These are phyloP conservation scores for Coboldia fuscipes DNA, from an alignment of 1,140 invertebrate genomes.

Conservation along the genomic window DNA sequence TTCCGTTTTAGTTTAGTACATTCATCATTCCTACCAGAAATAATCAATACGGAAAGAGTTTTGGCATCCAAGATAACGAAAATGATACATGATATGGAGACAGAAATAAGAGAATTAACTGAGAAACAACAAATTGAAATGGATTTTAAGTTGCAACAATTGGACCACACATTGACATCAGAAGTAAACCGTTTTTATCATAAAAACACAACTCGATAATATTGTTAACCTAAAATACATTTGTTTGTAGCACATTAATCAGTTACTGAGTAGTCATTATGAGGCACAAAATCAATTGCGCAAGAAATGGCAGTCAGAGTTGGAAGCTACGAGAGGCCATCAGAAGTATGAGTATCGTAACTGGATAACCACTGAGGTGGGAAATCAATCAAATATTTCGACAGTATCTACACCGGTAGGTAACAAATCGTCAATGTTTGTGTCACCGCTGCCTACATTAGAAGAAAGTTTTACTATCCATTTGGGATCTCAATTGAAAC, in stretches of 20 bases:
- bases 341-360: constrained; percentile 62
- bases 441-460: constrained; percentile 23
- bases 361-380: constrained; percentile 38
- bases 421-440: constrained; percentile 20
- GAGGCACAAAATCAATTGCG: constrained; percentile 44
- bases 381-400: constrained; percentile 15
- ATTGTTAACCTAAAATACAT: constrained; percentile 27
- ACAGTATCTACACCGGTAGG: constrained; percentile 14
- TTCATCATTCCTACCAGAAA: constrained; percentile 48
- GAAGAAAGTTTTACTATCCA: constrained; percentile 97
- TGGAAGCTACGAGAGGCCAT: constrained; percentile 49
- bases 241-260: constrained; percentile 40
- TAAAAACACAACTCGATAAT: constrained; percentile 1
- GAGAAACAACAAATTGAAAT: constrained; percentile 32
- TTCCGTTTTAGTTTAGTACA: constrained; percentile 40
- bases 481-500: constrained; percentile 91
- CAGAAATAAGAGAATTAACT: constrained; percentile 36
- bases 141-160: constrained; percentile 16
- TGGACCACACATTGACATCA: constrained; percentile 18
- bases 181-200: constrained; percentile 9
- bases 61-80: constrained; percentile 49
- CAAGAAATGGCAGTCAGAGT: constrained; percentile 55
- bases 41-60: constrained; percentile 56
- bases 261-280: constrained; percentile 43
- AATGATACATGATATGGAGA: constrained; percentile 37